A percentile compares a stretch with the other conserved stretches of the same genome.
Evolutionary conservation across 2,797 vertebrate genomes (phyloP).

Genomic region (Sebastes taczanowskii): DNA sequence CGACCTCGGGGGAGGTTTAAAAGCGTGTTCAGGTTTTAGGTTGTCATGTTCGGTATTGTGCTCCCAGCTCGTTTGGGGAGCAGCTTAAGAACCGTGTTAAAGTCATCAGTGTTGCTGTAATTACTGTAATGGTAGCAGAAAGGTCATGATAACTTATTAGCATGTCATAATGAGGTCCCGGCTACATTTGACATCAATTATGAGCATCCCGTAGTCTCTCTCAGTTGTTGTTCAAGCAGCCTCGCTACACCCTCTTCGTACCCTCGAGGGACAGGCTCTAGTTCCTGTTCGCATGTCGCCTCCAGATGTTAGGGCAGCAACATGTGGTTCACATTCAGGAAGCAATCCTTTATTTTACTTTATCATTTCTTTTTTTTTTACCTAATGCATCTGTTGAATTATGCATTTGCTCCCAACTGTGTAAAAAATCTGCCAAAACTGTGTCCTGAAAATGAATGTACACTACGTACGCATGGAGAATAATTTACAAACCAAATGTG

Average conservation of each 20-base stretch:
- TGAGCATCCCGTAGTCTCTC: slow-evolving; percentile 38
- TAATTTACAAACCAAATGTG: slow-evolving; percentile 43
- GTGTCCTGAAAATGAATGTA: slow-evolving; percentile 30
- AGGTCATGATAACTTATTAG: slow-evolving; percentile 75
- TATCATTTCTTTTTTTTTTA: not conserved
- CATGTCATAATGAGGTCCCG: slow-evolving; percentile 70
- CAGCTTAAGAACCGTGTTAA: slow-evolving; percentile 60
- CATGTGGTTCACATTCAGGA: slow-evolving; percentile 44
- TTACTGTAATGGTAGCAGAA: slow-evolving; percentile 59
- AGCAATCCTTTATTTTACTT: slow-evolving; percentile 23
- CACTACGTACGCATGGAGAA: not conserved
- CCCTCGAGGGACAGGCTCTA: slow-evolving; percentile 19
- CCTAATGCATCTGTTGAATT: slow-evolving; percentile 31
- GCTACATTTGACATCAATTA: slow-evolving; percentile 73
- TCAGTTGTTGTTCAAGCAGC: slow-evolving; percentile 23
- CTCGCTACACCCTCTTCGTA: not conserved
- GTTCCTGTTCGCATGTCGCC: slow-evolving; percentile 27
- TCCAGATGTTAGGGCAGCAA: slow-evolving; percentile 63
- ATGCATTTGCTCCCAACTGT: slow-evolving; percentile 42
- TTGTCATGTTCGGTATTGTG: slow-evolving; percentile 57
- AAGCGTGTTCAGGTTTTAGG: slow-evolving; percentile 48
- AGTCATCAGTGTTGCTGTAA: slow-evolving; percentile 72
- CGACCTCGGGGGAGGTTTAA: slow-evolving; percentile 45
- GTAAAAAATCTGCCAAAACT: slow-evolving; percentile 25
- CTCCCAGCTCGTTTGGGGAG: slow-evolving; percentile 28